phyloP scores from a whole-genome alignment of 2,113 vertebrate genomes.

The Smithornis capensis region DNA sequence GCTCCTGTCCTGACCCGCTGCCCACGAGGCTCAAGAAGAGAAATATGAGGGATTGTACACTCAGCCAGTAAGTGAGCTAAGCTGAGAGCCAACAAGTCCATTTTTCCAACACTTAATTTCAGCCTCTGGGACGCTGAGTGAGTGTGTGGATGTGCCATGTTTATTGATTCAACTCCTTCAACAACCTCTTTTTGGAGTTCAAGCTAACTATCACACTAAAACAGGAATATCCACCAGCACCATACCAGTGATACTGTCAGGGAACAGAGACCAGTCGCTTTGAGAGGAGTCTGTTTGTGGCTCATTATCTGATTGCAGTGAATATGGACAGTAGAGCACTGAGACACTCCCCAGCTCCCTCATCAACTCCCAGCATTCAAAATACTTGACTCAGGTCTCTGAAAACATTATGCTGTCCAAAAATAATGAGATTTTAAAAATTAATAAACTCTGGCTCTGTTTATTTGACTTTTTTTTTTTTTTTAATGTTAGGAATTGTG shows the following conservation, averaged over 20 bases:
- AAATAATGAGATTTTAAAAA: slow-evolving; percentile 68
- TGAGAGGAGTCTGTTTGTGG: not conserved
- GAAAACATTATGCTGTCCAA: slow-evolving; percentile 23
- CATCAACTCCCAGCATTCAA: not conserved
- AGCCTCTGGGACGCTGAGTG: not conserved
- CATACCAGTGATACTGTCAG: not conserved
- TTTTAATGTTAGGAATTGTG: not conserved
- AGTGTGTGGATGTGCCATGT: not conserved
- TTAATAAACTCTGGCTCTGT: slow-evolving; percentile 42
- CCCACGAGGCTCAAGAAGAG: fast-evolving
- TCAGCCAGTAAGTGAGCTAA: fast-evolving
- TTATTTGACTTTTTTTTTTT: slow-evolving; percentile 39
- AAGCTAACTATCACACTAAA: not conserved
- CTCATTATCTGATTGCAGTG: not conserved
- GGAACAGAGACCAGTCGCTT: not conserved
- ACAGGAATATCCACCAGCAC: not conserved
- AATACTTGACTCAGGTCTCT: slow-evolving; percentile 21
- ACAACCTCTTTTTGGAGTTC: not conserved
- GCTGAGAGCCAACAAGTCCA: not conserved
- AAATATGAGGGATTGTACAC: no score
- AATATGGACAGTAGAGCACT: slow-evolving; percentile 11
- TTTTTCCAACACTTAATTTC: not conserved
- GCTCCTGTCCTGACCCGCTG: fast-evolving
- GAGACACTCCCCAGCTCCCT: not conserved
- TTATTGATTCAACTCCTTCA: not conserved